Evolutionary conservation across 2,797 vertebrate species (phyloP), one percentile per base, ranked within the genome.

Genomic region (Micromesistius poutassou): DNA sequence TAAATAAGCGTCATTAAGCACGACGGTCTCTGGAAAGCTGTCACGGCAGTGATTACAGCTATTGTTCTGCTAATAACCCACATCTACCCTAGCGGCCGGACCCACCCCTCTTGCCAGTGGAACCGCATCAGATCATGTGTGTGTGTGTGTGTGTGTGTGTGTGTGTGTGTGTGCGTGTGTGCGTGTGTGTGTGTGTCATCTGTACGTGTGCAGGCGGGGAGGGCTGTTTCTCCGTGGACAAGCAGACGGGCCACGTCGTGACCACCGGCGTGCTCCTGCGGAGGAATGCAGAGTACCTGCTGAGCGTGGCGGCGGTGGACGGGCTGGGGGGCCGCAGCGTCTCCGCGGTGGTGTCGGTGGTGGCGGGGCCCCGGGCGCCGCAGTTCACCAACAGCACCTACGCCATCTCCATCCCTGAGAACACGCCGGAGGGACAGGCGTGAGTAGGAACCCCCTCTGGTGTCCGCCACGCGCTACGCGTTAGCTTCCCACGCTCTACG

Each of bases 381-480:
- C 96, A 97, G 87, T 97, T 97, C 88, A 93, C 88, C 88, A 96
- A 96, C 7, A 13, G 85, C 0, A 95, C 94, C 0, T 96, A 96
- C 74, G 78, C 83, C 22, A 95, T 95, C 84, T 82, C 90, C 80
- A 93, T 97, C 78, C 95, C 95, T 4, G 96, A 97, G 90, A 95
- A 93, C 79, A 94, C 87, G 0, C 93, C 88, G 0, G 93, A 86
- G 80, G 94, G 94, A 87, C 92, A 96, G 78, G 80, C 90, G 96
- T 97, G 87, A 97, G 96, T 95, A 84, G 5, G 8, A 9, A 33
- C 5, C 8, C 13, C n/a, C 10, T 13, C 35, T 16, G 31, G 30
- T 6, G 0, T 30, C 31, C 12, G 14, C 14, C 70, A 28, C 66
- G 4, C 4, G 28, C 12, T 10, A 71, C 70, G 31, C 31, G 38